phyloP scores from a whole-genome alignment of 2,797 vertebrate species.

The Typhlichthys subterraneus region DNA sequence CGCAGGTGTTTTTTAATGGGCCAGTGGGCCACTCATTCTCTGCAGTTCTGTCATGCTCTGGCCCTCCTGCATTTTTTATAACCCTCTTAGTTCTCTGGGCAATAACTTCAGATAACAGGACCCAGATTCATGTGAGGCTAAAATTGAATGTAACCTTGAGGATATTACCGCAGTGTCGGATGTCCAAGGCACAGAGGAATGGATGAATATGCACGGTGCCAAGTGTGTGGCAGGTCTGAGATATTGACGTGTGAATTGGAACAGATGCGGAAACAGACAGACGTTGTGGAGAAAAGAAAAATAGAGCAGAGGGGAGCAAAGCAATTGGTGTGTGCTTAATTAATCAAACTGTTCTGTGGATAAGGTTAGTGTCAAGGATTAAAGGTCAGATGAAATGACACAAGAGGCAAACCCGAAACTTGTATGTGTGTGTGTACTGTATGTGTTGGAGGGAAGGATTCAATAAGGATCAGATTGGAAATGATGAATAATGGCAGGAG shows the following conservation, averaged over 20 bases:
- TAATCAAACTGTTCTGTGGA: constrained; percentile 33
- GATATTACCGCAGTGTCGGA: constrained; percentile 18
- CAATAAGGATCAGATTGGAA: constrained; percentile 3
- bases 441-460: neutral
- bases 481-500: neutral
- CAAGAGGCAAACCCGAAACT: constrained; percentile 27
- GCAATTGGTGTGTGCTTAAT: constrained; percentile 20
- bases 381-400: constrained; percentile 43
- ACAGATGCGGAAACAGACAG: constrained; percentile 24
- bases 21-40: constrained; percentile 48
- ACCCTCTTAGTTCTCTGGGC: constrained; percentile 22
- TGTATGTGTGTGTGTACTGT: too few species aligned
- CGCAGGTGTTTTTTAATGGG: constrained; percentile 56
- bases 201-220: constrained; percentile 20
- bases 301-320: constrained; percentile 15
- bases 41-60: constrained; percentile 24
- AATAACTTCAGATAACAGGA: constrained; percentile 49
- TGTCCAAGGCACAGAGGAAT: constrained; percentile 11
- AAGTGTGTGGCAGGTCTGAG: constrained; percentile 41
- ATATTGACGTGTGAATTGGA: constrained; percentile 44
- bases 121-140: constrained; percentile 28
- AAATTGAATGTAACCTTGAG: constrained; percentile 57
- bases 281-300: constrained; percentile 33
- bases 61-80: constrained; percentile 45
- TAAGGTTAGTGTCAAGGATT: constrained; percentile 29